Conservation (phyloP, 2,113 vertebrate species). For the Vidua chalybeata region DNA sequence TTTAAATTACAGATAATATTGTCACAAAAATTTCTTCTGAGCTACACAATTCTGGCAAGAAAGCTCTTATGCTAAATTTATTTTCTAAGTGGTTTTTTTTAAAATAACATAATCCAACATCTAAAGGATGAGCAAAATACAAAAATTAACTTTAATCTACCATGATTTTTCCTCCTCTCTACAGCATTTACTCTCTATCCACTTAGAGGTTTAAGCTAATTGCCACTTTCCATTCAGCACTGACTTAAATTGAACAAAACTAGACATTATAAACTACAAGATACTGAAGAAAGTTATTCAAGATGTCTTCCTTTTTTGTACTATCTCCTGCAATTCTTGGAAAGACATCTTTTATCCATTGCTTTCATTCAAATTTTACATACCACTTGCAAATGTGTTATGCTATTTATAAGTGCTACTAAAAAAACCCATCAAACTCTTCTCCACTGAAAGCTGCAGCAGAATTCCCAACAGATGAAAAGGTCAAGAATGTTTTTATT, state of each 20-base stretch:
- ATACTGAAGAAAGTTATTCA: slow-evolving; percentile 44
- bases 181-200: not conserved
- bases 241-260: not conserved
- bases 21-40: not conserved
- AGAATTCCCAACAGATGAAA: slow-evolving; percentile 18
- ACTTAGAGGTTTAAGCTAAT: slow-evolving; percentile 28
- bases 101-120: not conserved
- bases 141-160: not conserved
- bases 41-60: not conserved
- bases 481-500: not conserved
- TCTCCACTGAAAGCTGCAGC: not conserved
- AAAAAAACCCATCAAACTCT: not conserved
- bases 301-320: not conserved
- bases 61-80: not conserved
- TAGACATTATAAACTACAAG: not conserved
- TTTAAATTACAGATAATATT: not conserved
- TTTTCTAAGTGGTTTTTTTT: not conserved
- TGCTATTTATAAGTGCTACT: not conserved
- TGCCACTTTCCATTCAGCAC: not conserved
- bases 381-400: not conserved
- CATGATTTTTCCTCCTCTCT: slow-evolving; percentile 10
- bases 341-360: not conserved
- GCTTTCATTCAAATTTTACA: not conserved
- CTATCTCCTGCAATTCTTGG: not conserved
- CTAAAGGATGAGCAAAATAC: not conserved